Evolutionary conservation across 2,888 invertebrate genomes (phyloP).

Genomic region (Scelioninae gen. 2): DNA sequence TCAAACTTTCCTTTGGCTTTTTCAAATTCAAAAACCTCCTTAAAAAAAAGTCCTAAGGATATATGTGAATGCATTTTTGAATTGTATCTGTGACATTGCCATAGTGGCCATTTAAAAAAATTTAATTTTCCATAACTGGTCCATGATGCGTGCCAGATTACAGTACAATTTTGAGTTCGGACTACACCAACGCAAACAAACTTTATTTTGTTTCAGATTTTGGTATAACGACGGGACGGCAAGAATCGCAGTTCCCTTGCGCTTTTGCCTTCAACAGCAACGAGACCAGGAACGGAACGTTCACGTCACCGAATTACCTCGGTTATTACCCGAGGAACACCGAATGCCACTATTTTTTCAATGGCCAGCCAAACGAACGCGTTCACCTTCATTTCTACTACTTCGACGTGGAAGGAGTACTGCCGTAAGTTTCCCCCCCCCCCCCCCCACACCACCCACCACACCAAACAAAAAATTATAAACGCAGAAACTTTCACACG

Average conservation of each 20-base stretch:
- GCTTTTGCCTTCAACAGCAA: slow-evolving; percentile 93
- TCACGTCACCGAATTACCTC: slow-evolving; percentile 93
- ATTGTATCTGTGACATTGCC: too few relatives aligned
- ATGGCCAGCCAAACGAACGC: slow-evolving; percentile 86
- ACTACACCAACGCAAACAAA: background rate
- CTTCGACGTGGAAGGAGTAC: slow-evolving; percentile 95
- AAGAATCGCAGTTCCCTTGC: slow-evolving; percentile 86
- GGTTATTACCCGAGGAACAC: slow-evolving; percentile 93
- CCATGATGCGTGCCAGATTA: too few relatives aligned
- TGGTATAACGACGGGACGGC: slow-evolving; percentile 89
- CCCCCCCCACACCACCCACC: too few relatives aligned
- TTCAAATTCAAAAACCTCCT: too few relatives aligned
- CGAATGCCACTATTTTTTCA: slow-evolving; percentile 93
- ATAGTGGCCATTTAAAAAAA: too few relatives aligned
- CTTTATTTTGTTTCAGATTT: slow-evolving; percentile 81
- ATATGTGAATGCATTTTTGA: too few relatives aligned
- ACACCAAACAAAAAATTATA: too few relatives aligned
- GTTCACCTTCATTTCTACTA: slow-evolving; percentile 91
- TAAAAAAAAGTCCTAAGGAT: too few relatives aligned
- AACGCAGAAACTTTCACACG: too few relatives aligned
- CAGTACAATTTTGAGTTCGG: too few relatives aligned
- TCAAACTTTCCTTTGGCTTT: too few relatives aligned
- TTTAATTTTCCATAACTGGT: too few relatives aligned
- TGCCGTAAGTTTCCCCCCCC: slow-evolving; percentile 89
- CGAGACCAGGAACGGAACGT: slow-evolving; percentile 86